phyloP scores from a whole-genome alignment of 2,113 vertebrate species.

The Melospiza georgiana region DNA sequence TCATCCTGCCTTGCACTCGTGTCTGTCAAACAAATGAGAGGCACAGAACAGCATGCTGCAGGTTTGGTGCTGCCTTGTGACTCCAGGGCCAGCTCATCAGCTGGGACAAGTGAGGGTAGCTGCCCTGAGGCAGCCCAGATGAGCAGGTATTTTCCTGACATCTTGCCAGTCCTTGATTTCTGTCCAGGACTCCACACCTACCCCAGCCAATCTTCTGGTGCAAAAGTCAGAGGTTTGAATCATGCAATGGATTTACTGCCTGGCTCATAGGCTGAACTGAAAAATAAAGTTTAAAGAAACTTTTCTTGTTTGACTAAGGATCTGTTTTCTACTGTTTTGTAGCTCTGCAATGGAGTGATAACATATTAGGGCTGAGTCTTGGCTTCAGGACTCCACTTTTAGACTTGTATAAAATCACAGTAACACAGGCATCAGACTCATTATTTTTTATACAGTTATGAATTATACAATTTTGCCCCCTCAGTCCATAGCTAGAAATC shows the following conservation, averaged over 20 bases:
- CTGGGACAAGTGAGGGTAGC: background rate
- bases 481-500: conserved; percentile 52
- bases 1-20: background rate
- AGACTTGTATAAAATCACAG: conserved; percentile 40
- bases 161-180: conserved; percentile 42
- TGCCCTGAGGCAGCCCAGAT: conserved; percentile 16
- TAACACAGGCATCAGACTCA: conserved; percentile 13
- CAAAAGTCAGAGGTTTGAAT: conserved; percentile 16
- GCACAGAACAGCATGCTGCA: background rate
- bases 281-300: conserved; percentile 5
- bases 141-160: conserved; percentile 20
- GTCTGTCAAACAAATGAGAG: background rate
- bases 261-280: conserved; percentile 3
- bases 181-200: conserved; percentile 51
- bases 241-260: background rate
- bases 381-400: background rate
- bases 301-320: background rate
- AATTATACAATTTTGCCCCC: conserved; percentile 28
- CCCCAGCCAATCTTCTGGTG: background rate
- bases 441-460: conserved; percentile 43
- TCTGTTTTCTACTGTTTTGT: background rate
- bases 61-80: background rate
- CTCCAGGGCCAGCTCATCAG: background rate
- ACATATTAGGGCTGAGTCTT: conserved; percentile 4
- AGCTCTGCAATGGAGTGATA: background rate